A percentile compares a stretch with the other conserved stretches of the same genome.
phyloP scores from a whole-genome alignment of 2,888 invertebrate species.

The Oeneis ivallda region DNA sequence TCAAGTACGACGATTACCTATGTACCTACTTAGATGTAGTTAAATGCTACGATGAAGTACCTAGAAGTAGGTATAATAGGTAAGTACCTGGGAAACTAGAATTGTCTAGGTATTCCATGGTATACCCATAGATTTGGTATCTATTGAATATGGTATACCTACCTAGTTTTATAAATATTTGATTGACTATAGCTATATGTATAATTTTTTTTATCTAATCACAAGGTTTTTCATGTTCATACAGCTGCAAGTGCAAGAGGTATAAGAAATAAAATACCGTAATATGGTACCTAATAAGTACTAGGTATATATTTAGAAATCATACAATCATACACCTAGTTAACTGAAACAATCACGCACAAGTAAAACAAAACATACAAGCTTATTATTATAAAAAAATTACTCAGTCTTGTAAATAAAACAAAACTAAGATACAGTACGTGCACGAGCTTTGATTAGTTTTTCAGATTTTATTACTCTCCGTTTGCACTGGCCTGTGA shows the following conservation, averaged over 20 bases:
- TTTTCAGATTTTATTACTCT: constrained; percentile 21
- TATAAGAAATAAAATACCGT: constrained; percentile 2
- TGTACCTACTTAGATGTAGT: no score
- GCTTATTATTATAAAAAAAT: background rate
- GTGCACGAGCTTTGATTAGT: background rate
- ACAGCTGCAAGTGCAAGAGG: background rate
- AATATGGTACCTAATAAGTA: no score
- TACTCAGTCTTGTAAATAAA: background rate
- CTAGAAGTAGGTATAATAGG: no score
- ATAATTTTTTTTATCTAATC: background rate
- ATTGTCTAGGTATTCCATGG: no score
- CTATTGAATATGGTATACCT: no score
- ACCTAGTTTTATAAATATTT: no score
- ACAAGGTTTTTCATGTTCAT: background rate
- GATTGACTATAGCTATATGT: no score
- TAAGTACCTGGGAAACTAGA: no score
- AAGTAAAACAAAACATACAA: background rate
- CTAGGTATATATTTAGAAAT: background rate
- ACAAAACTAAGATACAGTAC: background rate
- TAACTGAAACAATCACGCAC: background rate
- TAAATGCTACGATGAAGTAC: no score
- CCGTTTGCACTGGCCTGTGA: constrained; percentile 42
- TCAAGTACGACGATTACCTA: no score
- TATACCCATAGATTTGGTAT: no score
- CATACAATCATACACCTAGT: no score